Evolutionary conservation across 2,797 vertebrate genomes (phyloP).

Genomic region (Macropodus opercularis): DNA sequence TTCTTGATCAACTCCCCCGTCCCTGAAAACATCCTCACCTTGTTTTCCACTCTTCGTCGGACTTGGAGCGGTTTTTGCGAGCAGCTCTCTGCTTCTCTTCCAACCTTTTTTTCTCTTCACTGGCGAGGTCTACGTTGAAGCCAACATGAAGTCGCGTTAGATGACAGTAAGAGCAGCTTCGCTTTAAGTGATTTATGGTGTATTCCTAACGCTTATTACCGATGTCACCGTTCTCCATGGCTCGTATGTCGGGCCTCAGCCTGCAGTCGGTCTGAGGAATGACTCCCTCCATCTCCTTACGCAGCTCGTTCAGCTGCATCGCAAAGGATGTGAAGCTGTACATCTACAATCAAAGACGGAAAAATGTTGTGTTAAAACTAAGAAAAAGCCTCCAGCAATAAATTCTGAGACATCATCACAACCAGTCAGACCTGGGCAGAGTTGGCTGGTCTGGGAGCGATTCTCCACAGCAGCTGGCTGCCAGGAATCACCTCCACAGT

Average conservation of each 20-base stretch:
- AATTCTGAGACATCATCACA: not conserved
- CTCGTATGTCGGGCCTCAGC: conserved; percentile 92
- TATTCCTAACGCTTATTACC: conserved; percentile 74
- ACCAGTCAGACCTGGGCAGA: conserved; percentile 86
- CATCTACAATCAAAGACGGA: conserved; percentile 82
- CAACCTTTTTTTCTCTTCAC: conserved; percentile 95
- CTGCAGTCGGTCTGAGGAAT: conserved; percentile 95
- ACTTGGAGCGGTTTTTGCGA: conserved; percentile 91
- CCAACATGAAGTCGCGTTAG: not conserved
- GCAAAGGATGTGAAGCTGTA: conserved; percentile 97
- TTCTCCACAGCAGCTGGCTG: conserved; percentile 93
- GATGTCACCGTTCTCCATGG: conserved; percentile 98
- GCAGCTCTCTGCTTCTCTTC: conserved; percentile 96
- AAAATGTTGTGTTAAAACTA: not conserved
- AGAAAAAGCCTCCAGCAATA: not conserved
- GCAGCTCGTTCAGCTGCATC: conserved; percentile 94
- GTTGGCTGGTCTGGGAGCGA: conserved; percentile 90
- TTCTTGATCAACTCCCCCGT: too few relatives aligned
- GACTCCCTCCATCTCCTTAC: conserved; percentile 89
- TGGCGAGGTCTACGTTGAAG: conserved; percentile 85
- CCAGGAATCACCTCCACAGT: conserved; percentile 91
- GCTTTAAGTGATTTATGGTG: too few relatives aligned
- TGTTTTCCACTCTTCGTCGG: conserved; percentile 91
- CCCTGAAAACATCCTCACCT: conserved; percentile 84
- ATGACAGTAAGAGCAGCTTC: not conserved